These are phyloP conservation scores for Zaprionus ornatus DNA, from an alignment of 1,140 invertebrate genomes.

Conservation along the genomic window DNA sequence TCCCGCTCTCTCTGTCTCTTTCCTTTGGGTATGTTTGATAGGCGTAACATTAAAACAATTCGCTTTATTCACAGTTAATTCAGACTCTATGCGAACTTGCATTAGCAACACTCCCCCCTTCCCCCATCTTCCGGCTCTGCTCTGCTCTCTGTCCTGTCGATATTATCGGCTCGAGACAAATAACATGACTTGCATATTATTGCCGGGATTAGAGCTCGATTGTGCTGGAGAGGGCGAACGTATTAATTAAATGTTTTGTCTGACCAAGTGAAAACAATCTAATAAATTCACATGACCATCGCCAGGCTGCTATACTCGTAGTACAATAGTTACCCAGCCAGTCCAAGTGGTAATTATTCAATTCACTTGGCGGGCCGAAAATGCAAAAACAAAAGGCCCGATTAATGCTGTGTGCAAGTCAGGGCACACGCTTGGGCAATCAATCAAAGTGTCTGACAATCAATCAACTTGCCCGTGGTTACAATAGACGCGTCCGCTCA, in stretches of 20 bases:
- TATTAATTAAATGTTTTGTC: slow-evolving; percentile 47
- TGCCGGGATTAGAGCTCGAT: slow-evolving; percentile 41
- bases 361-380: slow-evolving; percentile 7
- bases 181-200: slow-evolving; percentile 59
- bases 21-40: neutral
- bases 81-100: neutral
- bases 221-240: slow-evolving; percentile 10
- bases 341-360: neutral
- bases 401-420: neutral
- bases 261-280: slow-evolving; percentile 41
- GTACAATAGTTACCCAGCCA: slow-evolving; percentile 1
- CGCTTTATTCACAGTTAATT: neutral
- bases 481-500: slow-evolving; percentile 21
- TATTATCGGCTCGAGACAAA: slow-evolving; percentile 44
- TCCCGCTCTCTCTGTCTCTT: neutral
- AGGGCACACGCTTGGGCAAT: slow-evolving; percentile 51
- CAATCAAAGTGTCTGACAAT: slow-evolving; percentile 66
- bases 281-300: slow-evolving; percentile 31
- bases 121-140: too few relatives aligned
- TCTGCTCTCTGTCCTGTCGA: neutral
- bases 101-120: neutral
- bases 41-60: neutral
- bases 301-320: neutral
- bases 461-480: slow-evolving; percentile 45
- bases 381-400: slow-evolving; percentile 43